Base-by-base conservation (phyloP, 2,888 invertebrate genomes). In the Diogma glabrata region DNA sequence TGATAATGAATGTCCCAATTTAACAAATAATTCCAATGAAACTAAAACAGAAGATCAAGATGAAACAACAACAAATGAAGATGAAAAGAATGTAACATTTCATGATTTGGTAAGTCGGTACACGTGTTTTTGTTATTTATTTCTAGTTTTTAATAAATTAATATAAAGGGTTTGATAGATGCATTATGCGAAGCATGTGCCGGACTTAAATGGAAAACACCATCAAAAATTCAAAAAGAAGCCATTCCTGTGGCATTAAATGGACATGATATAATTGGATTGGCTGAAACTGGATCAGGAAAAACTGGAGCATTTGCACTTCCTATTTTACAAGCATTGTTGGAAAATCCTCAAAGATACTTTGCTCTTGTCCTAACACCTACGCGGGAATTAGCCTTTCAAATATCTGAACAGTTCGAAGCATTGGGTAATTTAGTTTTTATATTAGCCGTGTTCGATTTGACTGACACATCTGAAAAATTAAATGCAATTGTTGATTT, bases 221-320 rank as follows among this genome's bases (percentile, higher is more conserved):
- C 99, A 0, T 87, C 96, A 1, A 92, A 90, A 73, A 97, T 99
- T 61, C 99, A 99, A 67, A 80, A 76, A 54, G 95, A 97, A 72
- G 79, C 97, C 0, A 87, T 99, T 60, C 97, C 97, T 1, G 70
- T 92, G 2, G 91, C 95, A 0, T 67, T 99, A 33, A 77, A 87
- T 73, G 94, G 94, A 67, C 83, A 81, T 65, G 83, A 83, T 59
- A 67, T 74, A 3, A 75, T 75, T 52, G 75, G 79, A 1, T 66
- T 82, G 51, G 77, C 79, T 60, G 95, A 95, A 60, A 88, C 84
- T 52, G 88, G 89, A 77, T 57, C 70, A 77, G 63, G 89, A 2
- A 99, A 99, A 73, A 99, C 99, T 0, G 99, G 89, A 5, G 95
- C 99, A 0, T 99, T 99, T 72, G 95, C 95, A 0, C 67, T 99